Evolutionary conservation across 2,113 vertebrate species (phyloP).

Genomic region (Columba janthina): DNA sequence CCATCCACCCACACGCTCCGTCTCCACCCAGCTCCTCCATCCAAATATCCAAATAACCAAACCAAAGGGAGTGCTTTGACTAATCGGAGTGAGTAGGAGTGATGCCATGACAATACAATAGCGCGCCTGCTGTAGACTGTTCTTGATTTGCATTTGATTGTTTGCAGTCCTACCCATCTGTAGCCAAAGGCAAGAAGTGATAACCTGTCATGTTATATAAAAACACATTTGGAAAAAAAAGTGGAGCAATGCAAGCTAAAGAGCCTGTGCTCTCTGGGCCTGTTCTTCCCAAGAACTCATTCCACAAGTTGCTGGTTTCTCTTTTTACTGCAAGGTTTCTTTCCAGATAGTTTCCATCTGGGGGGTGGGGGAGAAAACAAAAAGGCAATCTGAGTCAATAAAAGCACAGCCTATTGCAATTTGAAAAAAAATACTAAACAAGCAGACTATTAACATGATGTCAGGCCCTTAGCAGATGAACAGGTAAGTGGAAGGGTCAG

Average conservation of each 20-base stretch:
- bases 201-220: constrained; percentile 43
- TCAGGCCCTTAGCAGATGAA: neutral
- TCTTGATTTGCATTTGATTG: constrained; percentile 64
- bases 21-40: constrained; percentile 44
- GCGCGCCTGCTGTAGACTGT: neutral
- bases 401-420: neutral
- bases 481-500: neutral
- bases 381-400: neutral
- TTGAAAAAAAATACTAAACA: neutral
- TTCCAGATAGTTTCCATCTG: constrained; percentile 16
- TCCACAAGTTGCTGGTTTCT: neutral
- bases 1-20: neutral
- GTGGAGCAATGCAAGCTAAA: neutral
- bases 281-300: neutral
- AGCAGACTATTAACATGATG: neutral
- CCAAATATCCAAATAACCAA: constrained; percentile 42
- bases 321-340: neutral
- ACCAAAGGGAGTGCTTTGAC: constrained; percentile 49
- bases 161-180: constrained; percentile 61
- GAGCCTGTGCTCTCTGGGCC: neutral
- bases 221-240: neutral
- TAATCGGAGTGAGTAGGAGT: constrained; percentile 30
- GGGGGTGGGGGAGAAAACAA: neutral
- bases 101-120: constrained; percentile 42
- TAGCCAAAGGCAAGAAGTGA: constrained; percentile 53